phyloP scores from a whole-genome alignment of 2,888 invertebrate species.

The Macaria liturata region DNA sequence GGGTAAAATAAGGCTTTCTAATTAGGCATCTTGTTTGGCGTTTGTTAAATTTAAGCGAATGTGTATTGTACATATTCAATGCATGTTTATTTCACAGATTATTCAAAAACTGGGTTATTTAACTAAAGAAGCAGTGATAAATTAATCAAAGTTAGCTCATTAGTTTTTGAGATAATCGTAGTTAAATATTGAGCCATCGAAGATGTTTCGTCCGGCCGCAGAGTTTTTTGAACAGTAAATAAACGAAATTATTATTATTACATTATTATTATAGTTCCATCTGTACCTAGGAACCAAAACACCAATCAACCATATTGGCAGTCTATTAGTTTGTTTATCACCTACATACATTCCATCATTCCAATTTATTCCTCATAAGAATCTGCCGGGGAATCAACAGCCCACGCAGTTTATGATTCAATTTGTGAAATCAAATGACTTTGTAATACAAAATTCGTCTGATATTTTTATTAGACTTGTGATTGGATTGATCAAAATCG shows the following conservation, averaged over 20 bases:
- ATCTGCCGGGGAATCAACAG: constrained; percentile 21
- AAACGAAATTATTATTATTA: too few species aligned
- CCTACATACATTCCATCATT: constrained; percentile 30
- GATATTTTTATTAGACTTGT: constrained; percentile 19
- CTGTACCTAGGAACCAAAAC: neutral
- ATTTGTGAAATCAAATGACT: constrained; percentile 25
- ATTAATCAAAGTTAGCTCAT: too few species aligned
- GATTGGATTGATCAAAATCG: constrained; percentile 14
- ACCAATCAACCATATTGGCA: neutral
- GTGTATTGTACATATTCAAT: too few species aligned
- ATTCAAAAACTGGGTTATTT: too few species aligned
- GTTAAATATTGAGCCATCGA: neutral
- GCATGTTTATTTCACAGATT: too few species aligned
- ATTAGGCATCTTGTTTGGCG: too few species aligned
- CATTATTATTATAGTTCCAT: neutral
- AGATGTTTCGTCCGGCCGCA: neutral
- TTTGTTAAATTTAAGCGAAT: too few species aligned
- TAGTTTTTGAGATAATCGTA: too few species aligned
- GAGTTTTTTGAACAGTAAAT: too few species aligned
- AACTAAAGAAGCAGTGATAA: too few species aligned
- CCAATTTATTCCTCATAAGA: constrained; percentile 33
- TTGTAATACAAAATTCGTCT: constrained; percentile 16
- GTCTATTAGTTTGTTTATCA: constrained; percentile 40
- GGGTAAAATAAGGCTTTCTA: too few species aligned
- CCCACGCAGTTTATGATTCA: constrained; percentile 25